A percentile compares a stretch with the other conserved stretches of the same genome.
These are phyloP conservation scores for Belgica antarctica DNA, from an alignment of 2,888 invertebrate species.

Conservation along the genomic window DNA sequence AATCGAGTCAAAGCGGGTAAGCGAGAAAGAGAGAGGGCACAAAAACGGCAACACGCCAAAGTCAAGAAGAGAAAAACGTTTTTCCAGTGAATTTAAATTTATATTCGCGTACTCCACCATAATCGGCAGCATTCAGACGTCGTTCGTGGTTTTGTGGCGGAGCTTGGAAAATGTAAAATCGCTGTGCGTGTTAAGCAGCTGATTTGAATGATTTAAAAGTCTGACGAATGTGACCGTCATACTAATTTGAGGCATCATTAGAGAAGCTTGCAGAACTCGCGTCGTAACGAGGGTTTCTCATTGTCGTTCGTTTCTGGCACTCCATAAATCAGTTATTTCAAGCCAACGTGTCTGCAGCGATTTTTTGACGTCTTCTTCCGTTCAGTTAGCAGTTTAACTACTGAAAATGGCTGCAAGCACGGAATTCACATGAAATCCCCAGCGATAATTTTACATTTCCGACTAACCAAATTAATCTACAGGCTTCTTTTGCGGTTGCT, in stretches of 20 bases:
- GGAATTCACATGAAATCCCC: not conserved
- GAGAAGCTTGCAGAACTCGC: not conserved
- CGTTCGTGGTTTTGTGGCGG: not conserved
- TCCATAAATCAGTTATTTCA: constrained; percentile 3
- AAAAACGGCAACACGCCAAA: constrained; percentile 12
- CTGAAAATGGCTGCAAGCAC: not conserved
- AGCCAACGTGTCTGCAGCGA: not conserved
- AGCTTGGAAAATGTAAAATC: not conserved
- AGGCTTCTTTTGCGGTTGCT: not conserved
- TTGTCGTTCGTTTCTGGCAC: too few relatives aligned
- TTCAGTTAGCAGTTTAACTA: not conserved
- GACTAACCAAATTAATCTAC: not conserved
- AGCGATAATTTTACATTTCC: not conserved
- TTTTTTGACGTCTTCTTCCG: constrained; percentile 36
- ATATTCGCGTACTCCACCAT: not conserved
- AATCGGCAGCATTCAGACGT: not conserved
- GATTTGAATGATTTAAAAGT: not conserved
- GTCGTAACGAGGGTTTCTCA: too few relatives aligned
- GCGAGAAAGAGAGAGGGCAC: too few relatives aligned
- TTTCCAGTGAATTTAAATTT: constrained; percentile 16
- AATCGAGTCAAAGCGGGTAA: not conserved
- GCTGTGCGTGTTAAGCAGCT: not conserved
- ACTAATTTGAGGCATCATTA: not conserved
- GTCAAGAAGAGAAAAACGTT: constrained; percentile 14
- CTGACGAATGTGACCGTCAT: constrained; percentile 27